Base-by-base conservation (phyloP, 1,140 invertebrate species). In the Tetragonula clypearis region DNA sequence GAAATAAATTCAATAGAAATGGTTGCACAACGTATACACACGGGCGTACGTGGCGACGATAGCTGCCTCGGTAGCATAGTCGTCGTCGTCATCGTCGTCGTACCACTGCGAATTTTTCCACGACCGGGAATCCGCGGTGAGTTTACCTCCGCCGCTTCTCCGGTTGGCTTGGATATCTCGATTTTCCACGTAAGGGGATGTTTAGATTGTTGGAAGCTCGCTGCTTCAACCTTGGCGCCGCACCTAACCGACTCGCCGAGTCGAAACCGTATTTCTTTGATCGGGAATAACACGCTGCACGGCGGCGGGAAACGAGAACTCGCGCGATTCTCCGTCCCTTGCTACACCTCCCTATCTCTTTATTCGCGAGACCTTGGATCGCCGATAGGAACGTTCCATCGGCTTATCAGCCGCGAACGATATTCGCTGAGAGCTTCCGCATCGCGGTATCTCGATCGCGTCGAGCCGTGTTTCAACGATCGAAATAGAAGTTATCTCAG, bases 1-100 rank as follows among this genome's bases (percentile, higher is more conserved):
- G 87, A 93, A 92, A 93, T 93, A 93, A 93, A 93, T 93, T 93
- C 90, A 92, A 89, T 92, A 91, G 86, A 87, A 86, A 86, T 82
- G 76, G 87, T 65, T 30, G 82, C 86, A 76, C 82, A 73, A 77
- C 87, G 78, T 80, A 85, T 62, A 62, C 23, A n/a, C 69, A 58
- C 30, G 49, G 41, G 17, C 26, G 41, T 80, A 69, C 78, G 69
- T 26, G 77, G 19, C n/a, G 6, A 19, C 55, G 12, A 17, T 68
- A 23, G 41, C 41, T 49, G 41, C 41, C 53, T n/a, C 49, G 14
- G 41, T 8, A 49, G 14, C 8, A 53, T 2, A 41, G 15, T 14
- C 35, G 21, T 23, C 69, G 6, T 19, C 35, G 5, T 65, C 71
- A 9, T 14, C 35, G 21, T 23, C 69, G 6, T 19, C 35, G 5